Evolutionary conservation across 2,113 vertebrate species (phyloP).

Genomic region (Pollachius pollachius): DNA sequence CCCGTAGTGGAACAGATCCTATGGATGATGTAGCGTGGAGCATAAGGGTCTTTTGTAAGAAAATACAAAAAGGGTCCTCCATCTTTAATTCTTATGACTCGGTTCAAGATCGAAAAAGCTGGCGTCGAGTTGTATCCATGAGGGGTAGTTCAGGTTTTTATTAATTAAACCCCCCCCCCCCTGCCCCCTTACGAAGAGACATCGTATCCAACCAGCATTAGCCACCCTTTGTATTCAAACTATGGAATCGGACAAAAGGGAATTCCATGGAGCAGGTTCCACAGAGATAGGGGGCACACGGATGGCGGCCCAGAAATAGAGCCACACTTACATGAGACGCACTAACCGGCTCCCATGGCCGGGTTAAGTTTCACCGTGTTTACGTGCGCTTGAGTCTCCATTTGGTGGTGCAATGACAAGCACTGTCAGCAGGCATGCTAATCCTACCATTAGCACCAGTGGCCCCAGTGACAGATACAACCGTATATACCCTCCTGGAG

Average conservation of each 20-base stretch:
- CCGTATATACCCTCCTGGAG: slow-evolving; percentile 14
- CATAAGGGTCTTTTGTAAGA: too few relatives aligned
- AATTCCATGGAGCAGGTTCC: slow-evolving; percentile 17
- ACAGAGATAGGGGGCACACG: slow-evolving; percentile 13
- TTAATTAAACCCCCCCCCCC: too few relatives aligned
- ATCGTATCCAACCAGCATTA: too few relatives aligned
- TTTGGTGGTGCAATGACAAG: slow-evolving; percentile 55
- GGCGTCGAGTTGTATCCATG: too few relatives aligned
- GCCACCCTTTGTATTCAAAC: neutral
- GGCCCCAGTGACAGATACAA: slow-evolving; percentile 39
- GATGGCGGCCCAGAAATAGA: neutral
- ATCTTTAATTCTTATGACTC: too few relatives aligned
- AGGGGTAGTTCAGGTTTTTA: too few relatives aligned
- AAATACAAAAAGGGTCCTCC: too few relatives aligned
- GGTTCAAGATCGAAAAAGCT: too few relatives aligned
- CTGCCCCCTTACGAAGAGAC: too few relatives aligned
- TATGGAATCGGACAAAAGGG: slow-evolving; percentile 6
- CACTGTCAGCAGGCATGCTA: slow-evolving; percentile 64
- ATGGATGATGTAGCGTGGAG: too few relatives aligned
- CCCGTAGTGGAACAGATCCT: too few relatives aligned
- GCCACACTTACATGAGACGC: slow-evolving; percentile 19
- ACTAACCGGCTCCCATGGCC: slow-evolving; percentile 25
- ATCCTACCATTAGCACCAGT: slow-evolving; percentile 68
- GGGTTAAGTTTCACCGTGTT: slow-evolving; percentile 13
- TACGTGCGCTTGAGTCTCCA: slow-evolving; percentile 36